These are phyloP conservation scores for Sericinus montela DNA, from an alignment of 2,888 invertebrate species.

Conservation along the genomic window DNA sequence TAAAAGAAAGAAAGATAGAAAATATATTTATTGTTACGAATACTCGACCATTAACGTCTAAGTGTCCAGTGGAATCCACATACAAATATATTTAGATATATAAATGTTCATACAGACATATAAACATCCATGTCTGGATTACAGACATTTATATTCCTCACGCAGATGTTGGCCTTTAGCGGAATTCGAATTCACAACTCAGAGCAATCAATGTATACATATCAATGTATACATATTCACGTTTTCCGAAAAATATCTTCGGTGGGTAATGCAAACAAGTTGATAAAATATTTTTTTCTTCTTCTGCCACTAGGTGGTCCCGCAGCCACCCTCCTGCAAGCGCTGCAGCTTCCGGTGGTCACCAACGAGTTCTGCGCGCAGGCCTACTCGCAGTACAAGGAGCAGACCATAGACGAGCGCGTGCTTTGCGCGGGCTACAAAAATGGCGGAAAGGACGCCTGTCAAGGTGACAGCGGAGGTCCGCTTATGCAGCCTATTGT, in stretches of 20 bases:
- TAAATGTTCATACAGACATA: too few species aligned
- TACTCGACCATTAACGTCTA: too few species aligned
- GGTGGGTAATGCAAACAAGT: too few species aligned
- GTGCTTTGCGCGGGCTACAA: slow-evolving; percentile 85
- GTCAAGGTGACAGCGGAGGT: slow-evolving; percentile 91
- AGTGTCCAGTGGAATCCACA: too few species aligned
- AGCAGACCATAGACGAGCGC: slow-evolving; percentile 76
- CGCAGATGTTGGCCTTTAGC: too few species aligned
- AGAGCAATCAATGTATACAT: too few species aligned
- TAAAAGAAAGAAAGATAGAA: too few species aligned
- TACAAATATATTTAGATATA: too few species aligned
- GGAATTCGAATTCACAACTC: too few species aligned
- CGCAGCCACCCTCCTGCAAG: slow-evolving; percentile 81
- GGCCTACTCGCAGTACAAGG: slow-evolving; percentile 76
- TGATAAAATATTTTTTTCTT: not conserved
- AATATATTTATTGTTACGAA: not conserved
- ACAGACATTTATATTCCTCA: too few species aligned
- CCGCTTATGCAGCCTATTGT: slow-evolving; percentile 83
- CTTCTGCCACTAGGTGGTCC: slow-evolving; percentile 79
- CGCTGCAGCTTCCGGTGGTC: slow-evolving; percentile 85
- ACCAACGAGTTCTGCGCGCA: slow-evolving; percentile 79
- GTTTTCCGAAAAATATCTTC: not conserved
- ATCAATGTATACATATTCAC: too few species aligned
- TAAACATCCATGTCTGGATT: too few species aligned
- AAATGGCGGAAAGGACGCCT: slow-evolving; percentile 84